Evolutionary conservation across 2,113 vertebrate species (phyloP), one percentile per base, ranked within the genome.

Genomic region (Microtus ochrogaster): DNA sequence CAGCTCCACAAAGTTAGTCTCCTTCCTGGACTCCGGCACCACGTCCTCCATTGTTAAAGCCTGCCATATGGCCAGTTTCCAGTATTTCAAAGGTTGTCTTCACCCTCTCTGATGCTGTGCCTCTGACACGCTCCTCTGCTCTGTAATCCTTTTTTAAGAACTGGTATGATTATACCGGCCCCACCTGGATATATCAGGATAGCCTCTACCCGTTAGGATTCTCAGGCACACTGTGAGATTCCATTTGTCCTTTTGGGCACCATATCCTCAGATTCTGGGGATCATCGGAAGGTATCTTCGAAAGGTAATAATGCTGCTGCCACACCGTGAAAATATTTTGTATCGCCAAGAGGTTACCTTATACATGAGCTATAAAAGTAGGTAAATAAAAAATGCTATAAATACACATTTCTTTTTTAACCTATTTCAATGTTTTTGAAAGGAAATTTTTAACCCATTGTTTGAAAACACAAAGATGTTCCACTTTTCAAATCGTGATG

Each of bases 391-490:
- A 84, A 84, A 65, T 66, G 26, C 16, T 63, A 21, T 84, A 65
- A 86, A 89, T 47, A 58, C 47, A 88, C 44, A 76, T 55, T 22
- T 7, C 1, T 41, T 73, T 88, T 65, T 11, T 14, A 77, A 33
- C 30, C 72, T 49, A 12, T 83, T 90, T 94, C 72, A 89, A 65
- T 81, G 49, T 63, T 33, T 93, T 93, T 22, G 14, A 93, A 74
- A 93, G 65, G 30, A 89, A 96, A 76, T 21, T 4, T 74, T 79
- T 88, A 72, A 21, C 11, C n/a, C 13, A 70, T 65, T 73, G 7
- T 85, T 61, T 72, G 49, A 86, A 91, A 91, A 86, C 44, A 55
- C 66, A 76, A 66, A 90, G 93, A 94, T 70, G 28, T 44, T 89
- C 73, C 10, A 39, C 13, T 49, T 95, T 90, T 92, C 47, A 89